Evolutionary conservation across 2,888 invertebrate species (phyloP).

Genomic region (Barypeithes pellucidus): DNA sequence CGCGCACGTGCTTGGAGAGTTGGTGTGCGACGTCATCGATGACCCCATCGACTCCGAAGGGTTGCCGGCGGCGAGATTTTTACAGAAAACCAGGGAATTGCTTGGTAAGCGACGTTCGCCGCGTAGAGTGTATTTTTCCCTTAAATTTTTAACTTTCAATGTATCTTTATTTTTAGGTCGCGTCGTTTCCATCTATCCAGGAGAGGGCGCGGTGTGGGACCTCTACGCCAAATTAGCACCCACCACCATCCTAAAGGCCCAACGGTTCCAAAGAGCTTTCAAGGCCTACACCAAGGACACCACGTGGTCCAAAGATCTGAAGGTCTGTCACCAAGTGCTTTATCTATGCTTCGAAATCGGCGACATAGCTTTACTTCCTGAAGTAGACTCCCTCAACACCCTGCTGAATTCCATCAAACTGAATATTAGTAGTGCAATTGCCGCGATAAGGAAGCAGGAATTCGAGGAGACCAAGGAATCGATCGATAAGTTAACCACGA

Average conservation of each 20-base stretch:
- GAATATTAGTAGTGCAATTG: slow-evolving; percentile 66
- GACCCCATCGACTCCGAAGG: slow-evolving; percentile 77
- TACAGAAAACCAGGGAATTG: slow-evolving; percentile 63
- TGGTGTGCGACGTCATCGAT: slow-evolving; percentile 80
- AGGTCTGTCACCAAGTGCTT: slow-evolving; percentile 77
- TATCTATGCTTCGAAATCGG: slow-evolving; percentile 76
- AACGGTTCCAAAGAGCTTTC: slow-evolving; percentile 85
- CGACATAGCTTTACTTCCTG: slow-evolving; percentile 74
- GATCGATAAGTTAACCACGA: slow-evolving; percentile 62
- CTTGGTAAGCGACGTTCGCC: slow-evolving; percentile 53
- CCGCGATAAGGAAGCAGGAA: slow-evolving; percentile 69
- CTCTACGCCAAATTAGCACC: slow-evolving; percentile 83
- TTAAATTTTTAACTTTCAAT: neutral
- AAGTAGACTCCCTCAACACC: slow-evolving; percentile 63
- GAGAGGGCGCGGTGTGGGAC: slow-evolving; percentile 86
- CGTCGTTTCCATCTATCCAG: slow-evolving; percentile 79
- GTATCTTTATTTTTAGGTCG: slow-evolving; percentile 75
- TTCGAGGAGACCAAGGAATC: slow-evolving; percentile 66
- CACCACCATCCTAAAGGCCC: slow-evolving; percentile 75
- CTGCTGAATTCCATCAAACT: slow-evolving; percentile 64
- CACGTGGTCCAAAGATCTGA: slow-evolving; percentile 76
- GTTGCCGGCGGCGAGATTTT: slow-evolving; percentile 69
- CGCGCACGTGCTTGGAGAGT: slow-evolving; percentile 80
- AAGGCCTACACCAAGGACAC: slow-evolving; percentile 80
- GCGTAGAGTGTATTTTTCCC: neutral